Evolutionary conservation across 1,140 invertebrate species (phyloP).

Genomic region (Trichoplusia ni): DNA sequence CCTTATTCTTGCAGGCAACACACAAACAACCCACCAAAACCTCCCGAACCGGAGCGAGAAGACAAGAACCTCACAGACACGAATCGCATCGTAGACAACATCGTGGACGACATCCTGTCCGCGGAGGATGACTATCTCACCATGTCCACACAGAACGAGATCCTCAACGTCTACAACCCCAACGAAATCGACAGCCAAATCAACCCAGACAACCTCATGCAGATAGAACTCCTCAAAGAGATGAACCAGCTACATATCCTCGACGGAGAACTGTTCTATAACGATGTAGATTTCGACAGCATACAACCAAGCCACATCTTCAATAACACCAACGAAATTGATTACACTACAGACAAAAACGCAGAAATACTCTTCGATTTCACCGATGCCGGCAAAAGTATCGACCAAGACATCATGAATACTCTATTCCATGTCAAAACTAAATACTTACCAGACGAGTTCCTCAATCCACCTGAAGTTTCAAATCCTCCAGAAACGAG

Average conservation of each 20-base stretch:
- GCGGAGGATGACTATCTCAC: conserved; percentile 72
- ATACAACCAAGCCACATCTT: conserved; percentile 68
- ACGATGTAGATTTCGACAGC: conserved; percentile 71
- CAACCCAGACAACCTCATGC: conserved; percentile 66
- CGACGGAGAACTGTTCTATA: conserved; percentile 71
- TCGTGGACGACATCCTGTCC: conserved; percentile 71
- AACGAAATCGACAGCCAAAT: conserved; percentile 38
- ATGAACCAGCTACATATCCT: conserved; percentile 69
- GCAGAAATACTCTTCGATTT: conserved; percentile 66
- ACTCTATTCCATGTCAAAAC: conserved; percentile 59
- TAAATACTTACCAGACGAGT: conserved; percentile 62
- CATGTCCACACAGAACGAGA: conserved; percentile 49
- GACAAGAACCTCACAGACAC: conserved; percentile 52
- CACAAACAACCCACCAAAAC: conserved; percentile 41
- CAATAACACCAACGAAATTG: conserved; percentile 60
- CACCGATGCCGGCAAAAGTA: conserved; percentile 53
- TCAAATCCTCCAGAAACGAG: conserved; percentile 31
- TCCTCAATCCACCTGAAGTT: conserved; percentile 56
- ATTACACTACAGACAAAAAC: conserved; percentile 57
- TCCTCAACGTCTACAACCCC: conserved; percentile 40
- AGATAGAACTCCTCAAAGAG: conserved; percentile 70
- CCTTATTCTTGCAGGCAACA: conserved; percentile 56
- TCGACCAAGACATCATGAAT: conserved; percentile 72
- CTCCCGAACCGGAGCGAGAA: conserved; percentile 42
- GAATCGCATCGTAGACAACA: conserved; percentile 68